phyloP scores from a whole-genome alignment of 2,797 vertebrate genomes.

The Coluber constrictor region DNA sequence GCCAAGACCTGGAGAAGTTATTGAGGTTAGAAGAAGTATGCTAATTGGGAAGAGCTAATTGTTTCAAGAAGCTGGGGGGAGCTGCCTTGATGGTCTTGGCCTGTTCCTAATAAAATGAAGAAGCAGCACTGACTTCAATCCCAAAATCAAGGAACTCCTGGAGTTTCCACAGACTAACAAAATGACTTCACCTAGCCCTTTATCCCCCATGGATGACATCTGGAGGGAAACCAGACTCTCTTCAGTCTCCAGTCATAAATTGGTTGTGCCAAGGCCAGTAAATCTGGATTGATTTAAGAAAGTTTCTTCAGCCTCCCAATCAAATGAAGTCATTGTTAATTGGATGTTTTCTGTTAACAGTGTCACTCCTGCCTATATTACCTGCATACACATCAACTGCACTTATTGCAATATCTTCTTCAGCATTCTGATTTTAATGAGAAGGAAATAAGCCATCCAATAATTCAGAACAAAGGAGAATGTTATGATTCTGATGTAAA shows the following conservation, averaged over 20 bases:
- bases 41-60: constrained; percentile 71
- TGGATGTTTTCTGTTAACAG: constrained; percentile 67
- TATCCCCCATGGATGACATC: constrained; percentile 68
- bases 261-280: constrained; percentile 61
- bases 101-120: constrained; percentile 77
- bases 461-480: constrained; percentile 16
- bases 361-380: constrained; percentile 57
- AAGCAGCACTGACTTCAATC: constrained; percentile 71
- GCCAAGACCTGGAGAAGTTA: constrained; percentile 48
- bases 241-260: constrained; percentile 66
- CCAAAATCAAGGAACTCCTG: constrained; percentile 67
- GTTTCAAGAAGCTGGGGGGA: constrained; percentile 70
- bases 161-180: constrained; percentile 72
- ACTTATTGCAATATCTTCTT: constrained; percentile 50
- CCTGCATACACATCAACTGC: constrained; percentile 56
- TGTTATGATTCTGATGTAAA: constrained; percentile 12
- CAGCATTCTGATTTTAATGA: constrained; percentile 18
- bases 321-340: constrained; percentile 72
- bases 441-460: not conserved
- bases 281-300: constrained; percentile 72
- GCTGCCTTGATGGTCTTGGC: constrained; percentile 63
- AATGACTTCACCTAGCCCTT: constrained; percentile 71
- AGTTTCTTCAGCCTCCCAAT: constrained; percentile 66
- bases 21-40: constrained; percentile 67
- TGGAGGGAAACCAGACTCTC: constrained; percentile 70